A percentile compares a stretch with the other conserved stretches of the same genome.
Evolutionary conservation across 2,797 vertebrate genomes (phyloP).

Genomic region (Allenopithecus nigroviridis): DNA sequence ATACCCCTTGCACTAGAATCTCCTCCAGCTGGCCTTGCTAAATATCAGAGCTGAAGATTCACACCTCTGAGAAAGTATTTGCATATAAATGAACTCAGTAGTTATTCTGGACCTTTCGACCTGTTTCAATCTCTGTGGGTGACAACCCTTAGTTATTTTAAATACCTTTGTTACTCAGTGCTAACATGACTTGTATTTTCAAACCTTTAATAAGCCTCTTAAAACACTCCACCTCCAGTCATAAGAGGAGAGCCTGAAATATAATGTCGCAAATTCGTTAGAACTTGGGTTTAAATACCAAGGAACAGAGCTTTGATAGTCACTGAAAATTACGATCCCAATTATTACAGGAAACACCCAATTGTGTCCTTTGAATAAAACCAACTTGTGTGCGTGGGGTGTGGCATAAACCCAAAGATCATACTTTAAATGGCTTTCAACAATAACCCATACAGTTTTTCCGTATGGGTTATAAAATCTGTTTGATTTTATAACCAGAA

Average conservation of each 20-base stretch:
- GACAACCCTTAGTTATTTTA: conserved; percentile 25
- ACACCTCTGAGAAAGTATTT: conserved; percentile 20
- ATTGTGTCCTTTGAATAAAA: conserved; percentile 42
- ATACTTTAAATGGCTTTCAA: neutral
- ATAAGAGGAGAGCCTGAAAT: conserved; percentile 17
- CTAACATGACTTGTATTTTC: conserved; percentile 19
- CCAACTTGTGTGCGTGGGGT: neutral
- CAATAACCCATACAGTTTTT: neutral
- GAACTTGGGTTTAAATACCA: neutral
- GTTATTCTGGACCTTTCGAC: neutral
- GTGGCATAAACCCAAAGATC: neutral
- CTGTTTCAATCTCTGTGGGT: neutral
- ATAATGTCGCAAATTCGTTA: neutral
- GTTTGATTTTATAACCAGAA: conserved; percentile 53
- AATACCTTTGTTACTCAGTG: neutral
- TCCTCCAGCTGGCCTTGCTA: neutral
- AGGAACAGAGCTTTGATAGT: neutral
- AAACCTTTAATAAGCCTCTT: conserved; percentile 21
- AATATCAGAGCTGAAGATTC: conserved; percentile 19
- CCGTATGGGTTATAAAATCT: no score
- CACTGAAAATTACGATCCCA: neutral
- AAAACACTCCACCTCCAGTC: neutral
- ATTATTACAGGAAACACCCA: neutral
- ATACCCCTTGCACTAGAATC: neutral
- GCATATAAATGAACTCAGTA: neutral